Conservation (phyloP, 2,888 invertebrate genomes). For the Petrolisthes cinctipes region DNA sequence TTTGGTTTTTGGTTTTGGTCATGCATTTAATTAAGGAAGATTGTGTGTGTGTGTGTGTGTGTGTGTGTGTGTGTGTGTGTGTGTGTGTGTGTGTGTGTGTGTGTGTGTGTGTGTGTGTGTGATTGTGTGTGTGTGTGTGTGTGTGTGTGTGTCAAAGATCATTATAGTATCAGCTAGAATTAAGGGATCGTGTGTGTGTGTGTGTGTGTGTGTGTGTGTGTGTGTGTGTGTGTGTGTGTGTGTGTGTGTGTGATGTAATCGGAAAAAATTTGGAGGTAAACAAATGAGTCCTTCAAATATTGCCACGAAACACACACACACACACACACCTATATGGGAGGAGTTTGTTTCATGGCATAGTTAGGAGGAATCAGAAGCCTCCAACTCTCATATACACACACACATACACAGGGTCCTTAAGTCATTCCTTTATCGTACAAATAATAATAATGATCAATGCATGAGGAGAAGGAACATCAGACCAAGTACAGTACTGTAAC, state of each 20-base stretch:
- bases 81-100: conserved; percentile 31
- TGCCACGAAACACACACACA: too few relatives aligned
- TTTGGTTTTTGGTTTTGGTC: not conserved
- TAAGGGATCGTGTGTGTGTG: too few relatives aligned
- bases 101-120: conserved; percentile 7
- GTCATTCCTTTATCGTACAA: not conserved
- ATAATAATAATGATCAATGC: not conserved
- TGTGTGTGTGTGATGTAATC: not conserved
- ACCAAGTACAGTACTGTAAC: too few relatives aligned
- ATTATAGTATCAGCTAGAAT: too few relatives aligned
- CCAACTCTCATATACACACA: too few relatives aligned
- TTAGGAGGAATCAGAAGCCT: too few relatives aligned
- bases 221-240: not conserved
- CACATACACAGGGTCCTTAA: not conserved
- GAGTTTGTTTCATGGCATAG: too few relatives aligned
- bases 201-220: too few relatives aligned
- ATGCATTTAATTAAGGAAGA: not conserved
- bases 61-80: conserved; percentile 26
- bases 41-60: conserved; percentile 17
- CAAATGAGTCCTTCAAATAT: too few relatives aligned
- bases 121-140: too few relatives aligned
- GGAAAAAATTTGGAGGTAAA: not conserved
- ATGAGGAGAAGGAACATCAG: conserved; percentile 6
- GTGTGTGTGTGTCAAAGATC: too few relatives aligned
- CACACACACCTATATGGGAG: too few relatives aligned